These are phyloP conservation scores for Blastobasis lacticolella DNA, from an alignment of 2,888 invertebrate species.

Conservation along the genomic window DNA sequence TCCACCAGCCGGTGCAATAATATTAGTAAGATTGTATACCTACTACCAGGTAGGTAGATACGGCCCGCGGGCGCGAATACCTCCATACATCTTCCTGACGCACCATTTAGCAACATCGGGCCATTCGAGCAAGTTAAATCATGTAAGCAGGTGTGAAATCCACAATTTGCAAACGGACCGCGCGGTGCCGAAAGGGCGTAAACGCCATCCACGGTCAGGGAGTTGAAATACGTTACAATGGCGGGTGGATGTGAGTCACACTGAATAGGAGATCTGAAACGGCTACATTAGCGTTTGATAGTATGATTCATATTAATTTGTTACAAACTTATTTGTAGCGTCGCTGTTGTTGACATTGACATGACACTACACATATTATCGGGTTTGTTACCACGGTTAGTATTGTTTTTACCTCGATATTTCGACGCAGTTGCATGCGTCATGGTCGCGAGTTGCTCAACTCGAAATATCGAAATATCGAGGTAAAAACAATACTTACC, in stretches of 20 bases:
- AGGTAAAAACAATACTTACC: too few species aligned
- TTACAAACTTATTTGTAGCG: too few species aligned
- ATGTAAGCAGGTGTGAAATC: slow-evolving; percentile 21
- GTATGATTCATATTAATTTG: too few species aligned
- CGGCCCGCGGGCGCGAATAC: neutral
- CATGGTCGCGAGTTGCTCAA: too few species aligned
- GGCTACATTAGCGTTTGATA: neutral
- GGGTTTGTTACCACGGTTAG: too few species aligned
- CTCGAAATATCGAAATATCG: too few species aligned
- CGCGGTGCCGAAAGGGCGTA: slow-evolving; percentile 13
- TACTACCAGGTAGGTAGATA: neutral
- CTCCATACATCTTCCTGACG: slow-evolving; percentile 13
- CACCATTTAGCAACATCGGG: slow-evolving; percentile 11
- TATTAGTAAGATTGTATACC: too few species aligned
- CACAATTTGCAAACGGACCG: slow-evolving; percentile 8
- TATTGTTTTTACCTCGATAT: too few species aligned
- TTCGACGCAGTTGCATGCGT: too few species aligned
- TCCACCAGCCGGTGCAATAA: too few species aligned
- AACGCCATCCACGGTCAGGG: slow-evolving; percentile 13
- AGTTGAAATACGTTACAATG: slow-evolving; percentile 10
- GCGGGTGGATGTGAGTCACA: slow-evolving; percentile 1
- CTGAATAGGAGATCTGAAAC: neutral
- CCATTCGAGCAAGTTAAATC: slow-evolving; percentile 17
- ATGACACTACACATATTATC: too few species aligned
- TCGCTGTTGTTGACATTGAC: too few species aligned